Conservation (phyloP, 2,113 vertebrate species). For the Cephalopterus ornatus region DNA sequence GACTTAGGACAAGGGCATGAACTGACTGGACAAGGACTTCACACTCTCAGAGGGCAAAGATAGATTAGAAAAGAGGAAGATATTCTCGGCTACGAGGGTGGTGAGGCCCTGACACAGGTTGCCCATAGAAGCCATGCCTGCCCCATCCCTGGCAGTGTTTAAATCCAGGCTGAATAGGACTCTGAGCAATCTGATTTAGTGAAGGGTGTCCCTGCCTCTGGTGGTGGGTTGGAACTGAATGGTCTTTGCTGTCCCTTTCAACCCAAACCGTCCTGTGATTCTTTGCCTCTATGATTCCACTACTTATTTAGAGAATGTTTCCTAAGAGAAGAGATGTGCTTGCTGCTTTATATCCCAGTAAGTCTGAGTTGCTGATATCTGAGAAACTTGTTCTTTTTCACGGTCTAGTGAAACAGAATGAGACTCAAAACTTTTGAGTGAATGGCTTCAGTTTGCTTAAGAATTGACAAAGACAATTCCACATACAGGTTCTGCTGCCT, state of each 20-base stretch:
- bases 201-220: neutral
- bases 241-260: neutral
- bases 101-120: neutral
- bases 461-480: neutral
- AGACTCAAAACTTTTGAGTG: neutral
- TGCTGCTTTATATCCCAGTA: neutral
- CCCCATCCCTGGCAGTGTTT: neutral
- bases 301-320: neutral
- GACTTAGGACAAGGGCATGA: neutral
- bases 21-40: neutral
- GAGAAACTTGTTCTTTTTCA: neutral
- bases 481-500: neutral
- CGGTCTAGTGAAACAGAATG: neutral
- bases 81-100: rapidly evolving
- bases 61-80: too few relatives aligned
- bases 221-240: rapidly evolving
- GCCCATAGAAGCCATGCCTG: neutral
- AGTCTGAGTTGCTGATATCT: neutral
- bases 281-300: neutral
- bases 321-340: neutral
- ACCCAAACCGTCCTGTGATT: neutral
- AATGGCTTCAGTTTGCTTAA: neutral
- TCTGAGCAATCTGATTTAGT: rapidly evolving
- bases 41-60: neutral
- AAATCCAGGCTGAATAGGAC: rapidly evolving